Evolutionary conservation across 30 jellyfish, hydroid and myxozoan species (phyloP).

Genomic region (Chrysaora quinquecirrha): DNA sequence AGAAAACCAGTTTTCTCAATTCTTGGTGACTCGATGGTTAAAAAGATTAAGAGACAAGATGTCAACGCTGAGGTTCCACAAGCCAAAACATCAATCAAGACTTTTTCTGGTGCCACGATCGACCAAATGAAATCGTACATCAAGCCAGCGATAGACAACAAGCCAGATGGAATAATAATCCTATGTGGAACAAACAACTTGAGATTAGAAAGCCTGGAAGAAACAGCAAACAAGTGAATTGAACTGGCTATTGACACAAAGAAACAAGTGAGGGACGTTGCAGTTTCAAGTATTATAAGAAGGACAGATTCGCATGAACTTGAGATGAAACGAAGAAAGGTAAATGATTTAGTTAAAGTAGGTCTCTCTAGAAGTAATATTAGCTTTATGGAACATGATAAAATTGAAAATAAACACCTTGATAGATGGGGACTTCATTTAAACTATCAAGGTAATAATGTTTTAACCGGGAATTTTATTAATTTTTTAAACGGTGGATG

Average conservation of each 20-base stretch:
- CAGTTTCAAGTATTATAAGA: constrained; percentile 23
- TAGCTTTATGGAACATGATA: not conserved
- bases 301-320: constrained; percentile 4
- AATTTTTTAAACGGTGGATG: constrained; percentile 6
- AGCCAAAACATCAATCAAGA: constrained; percentile 7
- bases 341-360: constrained; percentile 9
- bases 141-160: constrained; percentile 9
- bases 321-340: constrained; percentile 1
- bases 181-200: constrained; percentile 21
- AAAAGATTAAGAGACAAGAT: not conserved
- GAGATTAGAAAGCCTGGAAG: constrained; percentile 23
- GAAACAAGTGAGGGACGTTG: not conserved
- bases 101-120: constrained; percentile 32
- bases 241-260: constrained; percentile 15
- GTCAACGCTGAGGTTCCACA: not conserved
- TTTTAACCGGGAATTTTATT: not conserved
- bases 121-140: constrained; percentile 19
- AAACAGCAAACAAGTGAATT: constrained; percentile 17
- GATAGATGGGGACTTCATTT: not conserved
- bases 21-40: not conserved
- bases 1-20: constrained; percentile 9
- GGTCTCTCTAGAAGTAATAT: not conserved
- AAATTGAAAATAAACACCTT: not conserved
- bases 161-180: constrained; percentile 15
- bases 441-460: not conserved